A percentile compares a stretch with the other conserved stretches of the same genome.
phyloP scores from a whole-genome alignment of 1,140 invertebrate genomes.

The Drosophila sechellia region DNA sequence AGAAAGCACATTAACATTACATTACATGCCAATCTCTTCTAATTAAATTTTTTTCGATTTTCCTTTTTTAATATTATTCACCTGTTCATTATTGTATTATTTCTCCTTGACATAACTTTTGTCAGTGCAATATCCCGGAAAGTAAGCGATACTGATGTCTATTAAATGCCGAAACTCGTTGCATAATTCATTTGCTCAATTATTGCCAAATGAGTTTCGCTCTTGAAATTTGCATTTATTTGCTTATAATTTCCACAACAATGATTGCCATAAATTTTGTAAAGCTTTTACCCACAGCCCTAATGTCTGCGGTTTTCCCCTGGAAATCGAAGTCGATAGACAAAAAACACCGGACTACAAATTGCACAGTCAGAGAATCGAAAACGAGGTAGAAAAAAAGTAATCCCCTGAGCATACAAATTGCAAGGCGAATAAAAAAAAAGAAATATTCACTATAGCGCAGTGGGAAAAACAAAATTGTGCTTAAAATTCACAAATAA shows the following conservation, averaged over 20 bases:
- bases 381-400: constrained; percentile 14
- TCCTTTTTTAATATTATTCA: not conserved
- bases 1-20: not conserved
- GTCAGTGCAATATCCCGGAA: constrained; percentile 7
- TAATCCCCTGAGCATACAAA: constrained; percentile 53
- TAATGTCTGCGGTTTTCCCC: constrained; percentile 47
- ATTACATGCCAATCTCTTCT: not conserved
- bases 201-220: constrained; percentile 42
- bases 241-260: constrained; percentile 43
- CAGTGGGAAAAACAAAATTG: constrained; percentile 33
- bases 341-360: constrained; percentile 31
- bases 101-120: not conserved
- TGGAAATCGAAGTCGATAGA: constrained; percentile 37
- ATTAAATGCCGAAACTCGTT: constrained; percentile 36
- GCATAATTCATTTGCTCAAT: constrained; percentile 46
- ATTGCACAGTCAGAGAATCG: constrained; percentile 48
- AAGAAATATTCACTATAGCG: not conserved
- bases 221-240: constrained; percentile 44
- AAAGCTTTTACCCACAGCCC: constrained; percentile 32
- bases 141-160: constrained; percentile 38
- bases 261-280: constrained; percentile 39
- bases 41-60: not conserved
- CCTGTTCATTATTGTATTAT: not conserved
- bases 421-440: constrained; percentile 45
- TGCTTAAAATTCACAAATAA: constrained; percentile 62